Evolutionary conservation across 92 coral and sea anemone species (phyloP).

Genomic region (Micromussa lordhowensis): DNA sequence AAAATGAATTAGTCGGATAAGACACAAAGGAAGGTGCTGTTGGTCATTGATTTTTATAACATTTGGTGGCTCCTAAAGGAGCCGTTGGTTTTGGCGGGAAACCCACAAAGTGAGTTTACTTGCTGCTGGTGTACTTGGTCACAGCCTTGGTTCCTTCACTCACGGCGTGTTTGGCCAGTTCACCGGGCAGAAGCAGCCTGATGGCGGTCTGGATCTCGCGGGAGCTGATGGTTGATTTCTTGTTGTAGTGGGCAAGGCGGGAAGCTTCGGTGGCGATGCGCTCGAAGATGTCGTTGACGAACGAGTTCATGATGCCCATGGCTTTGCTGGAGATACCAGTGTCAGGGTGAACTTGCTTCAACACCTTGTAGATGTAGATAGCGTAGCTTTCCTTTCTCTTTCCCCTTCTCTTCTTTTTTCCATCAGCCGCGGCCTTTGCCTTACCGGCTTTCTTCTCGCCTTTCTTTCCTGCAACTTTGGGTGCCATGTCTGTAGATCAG

Average conservation of each 20-base stretch:
- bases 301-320: constrained; percentile 87
- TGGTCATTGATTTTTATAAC: constrained; percentile 17
- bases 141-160: constrained; percentile 89
- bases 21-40: too few relatives aligned
- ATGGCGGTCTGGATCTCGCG: constrained; percentile 86
- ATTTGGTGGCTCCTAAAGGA: constrained; percentile 88
- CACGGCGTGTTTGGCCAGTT: constrained; percentile 87
- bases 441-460: constrained; percentile 55
- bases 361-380: constrained; percentile 39
- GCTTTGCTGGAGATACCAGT: constrained; percentile 89
- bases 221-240: constrained; percentile 84
- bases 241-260: constrained; percentile 86
- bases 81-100: constrained; percentile 70
- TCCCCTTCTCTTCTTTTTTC: constrained; percentile 40
- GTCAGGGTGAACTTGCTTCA: constrained; percentile 79
- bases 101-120: constrained; percentile 68
- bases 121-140: constrained; percentile 94
- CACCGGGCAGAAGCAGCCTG: constrained; percentile 81
- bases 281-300: constrained; percentile 80
- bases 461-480: constrained; percentile 48
- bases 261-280: constrained; percentile 85
- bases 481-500: constrained; percentile 28
- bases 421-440: constrained; percentile 50
- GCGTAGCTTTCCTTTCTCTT: constrained; percentile 26
- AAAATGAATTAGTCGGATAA: too few relatives aligned